Base-by-base conservation (phyloP, 2,113 vertebrate genomes). In the Gallinago undulata region DNA sequence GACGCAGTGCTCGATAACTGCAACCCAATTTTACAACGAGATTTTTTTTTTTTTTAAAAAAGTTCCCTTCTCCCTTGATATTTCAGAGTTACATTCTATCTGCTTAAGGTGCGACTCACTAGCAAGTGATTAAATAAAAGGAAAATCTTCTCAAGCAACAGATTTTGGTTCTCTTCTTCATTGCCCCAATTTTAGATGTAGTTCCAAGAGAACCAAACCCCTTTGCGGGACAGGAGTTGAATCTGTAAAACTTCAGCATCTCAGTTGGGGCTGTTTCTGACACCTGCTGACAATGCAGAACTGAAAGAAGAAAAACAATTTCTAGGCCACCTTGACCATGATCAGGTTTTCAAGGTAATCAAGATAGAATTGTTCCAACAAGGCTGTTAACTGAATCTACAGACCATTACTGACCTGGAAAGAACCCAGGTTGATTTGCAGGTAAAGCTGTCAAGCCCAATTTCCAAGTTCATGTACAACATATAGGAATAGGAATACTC, bases 171-270 rank as follows among this genome's bases (percentile, higher is more conserved):
- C 6, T 17, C 8, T 81, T 77, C 37, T 57, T 48, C 30, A 56
- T 3, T 45, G 10, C 9, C 13, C 6, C 75, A 12, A 3, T 45
- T 56, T 60, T 0, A 53, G 27, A 19, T 30, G 7, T 11, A 50
- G 24, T 59, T 75, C 22, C 37, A 39, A 83, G 68, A 56, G 47
- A 88, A 63, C 4, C 4, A 76, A 76, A 60, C 4, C 3, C 17
- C 11, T 55, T 22, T 28, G 11, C 0, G 3, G 43, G 39, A 27
- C 10, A 15, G 28, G 6, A 39, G 6, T 51, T 3, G 4, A 23
- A 33, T 11, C 10, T 51, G 47, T 24, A 31, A 48, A 24, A n/a
- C 9, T 11, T 37, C 48, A 63, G 33, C 19, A 35, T 17, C 11
- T n/a, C 23, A 11, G 2, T 33, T 31, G 56, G 24, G 27, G 27